Percentiles rank a stretch among this genome's conserved stretches.
Evolutionary conservation across 1,140 invertebrate genomes (phyloP).

Genomic region (Drosophila bocki): DNA sequence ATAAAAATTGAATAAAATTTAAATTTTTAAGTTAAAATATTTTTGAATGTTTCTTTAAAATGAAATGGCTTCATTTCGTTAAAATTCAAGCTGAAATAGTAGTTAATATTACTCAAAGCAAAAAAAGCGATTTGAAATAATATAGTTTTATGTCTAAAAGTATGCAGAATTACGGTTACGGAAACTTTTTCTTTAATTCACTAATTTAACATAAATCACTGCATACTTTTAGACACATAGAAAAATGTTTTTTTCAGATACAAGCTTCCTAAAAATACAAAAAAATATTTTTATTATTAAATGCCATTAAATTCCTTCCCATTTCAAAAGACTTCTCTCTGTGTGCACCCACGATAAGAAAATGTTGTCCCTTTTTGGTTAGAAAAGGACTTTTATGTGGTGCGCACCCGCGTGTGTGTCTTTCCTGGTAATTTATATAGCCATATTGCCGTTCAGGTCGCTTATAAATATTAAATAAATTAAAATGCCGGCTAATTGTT

Average conservation of each 20-base stretch:
- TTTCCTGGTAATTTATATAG: slow-evolving; percentile 11
- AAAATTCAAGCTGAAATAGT: not conserved
- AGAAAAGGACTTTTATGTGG: slow-evolving; percentile 1
- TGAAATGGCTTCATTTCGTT: not conserved
- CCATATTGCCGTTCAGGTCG: slow-evolving; percentile 15
- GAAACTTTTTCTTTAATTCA: too few relatives aligned
- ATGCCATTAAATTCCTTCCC: not conserved
- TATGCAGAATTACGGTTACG: too few relatives aligned
- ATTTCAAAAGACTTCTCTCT: not conserved
- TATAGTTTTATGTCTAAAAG: not conserved
- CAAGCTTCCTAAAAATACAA: not conserved
- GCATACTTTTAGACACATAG: too few relatives aligned
- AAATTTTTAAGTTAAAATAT: not conserved
- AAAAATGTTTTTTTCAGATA: too few relatives aligned
- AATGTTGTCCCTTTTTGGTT: not conserved
- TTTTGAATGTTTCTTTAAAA: not conserved
- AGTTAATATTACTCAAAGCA: not conserved
- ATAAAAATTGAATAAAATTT: not conserved
- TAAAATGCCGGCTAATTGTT: slow-evolving; percentile 80
- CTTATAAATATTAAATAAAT: slow-evolving; percentile 77
- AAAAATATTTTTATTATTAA: too few relatives aligned
- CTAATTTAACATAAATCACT: too few relatives aligned
- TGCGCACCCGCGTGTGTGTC: not conserved
- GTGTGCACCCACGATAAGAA: slow-evolving; percentile 19
- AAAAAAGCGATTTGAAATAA: not conserved